Percentiles rank a stretch among this genome's conserved stretches.
phyloP scores from a whole-genome alignment of 2,797 vertebrate species.

The Pseudocheirus occidentalis region DNA sequence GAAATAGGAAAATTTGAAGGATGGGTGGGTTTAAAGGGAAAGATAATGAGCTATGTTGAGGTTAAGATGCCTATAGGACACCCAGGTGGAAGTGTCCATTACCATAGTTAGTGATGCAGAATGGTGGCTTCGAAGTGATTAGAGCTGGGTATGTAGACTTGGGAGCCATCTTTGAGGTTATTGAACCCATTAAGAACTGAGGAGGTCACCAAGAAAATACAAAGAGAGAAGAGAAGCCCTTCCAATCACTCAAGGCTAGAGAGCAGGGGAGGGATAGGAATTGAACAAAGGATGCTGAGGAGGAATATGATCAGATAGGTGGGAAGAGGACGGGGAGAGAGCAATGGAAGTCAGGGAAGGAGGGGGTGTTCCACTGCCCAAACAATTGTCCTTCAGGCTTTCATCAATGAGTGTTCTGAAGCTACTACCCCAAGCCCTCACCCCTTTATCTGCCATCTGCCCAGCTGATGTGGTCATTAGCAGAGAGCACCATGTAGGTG shows the following conservation, averaged over 20 bases:
- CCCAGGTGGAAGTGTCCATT: neutral
- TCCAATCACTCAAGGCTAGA: neutral
- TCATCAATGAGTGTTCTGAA: neutral
- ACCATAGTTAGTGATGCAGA: neutral
- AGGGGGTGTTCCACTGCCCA: neutral
- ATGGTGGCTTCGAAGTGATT: neutral
- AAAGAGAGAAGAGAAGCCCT: neutral
- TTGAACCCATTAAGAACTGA: neutral
- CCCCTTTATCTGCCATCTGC: conserved; percentile 55
- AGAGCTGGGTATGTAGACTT: neutral
- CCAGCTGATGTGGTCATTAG: conserved; percentile 60
- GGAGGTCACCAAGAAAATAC: neutral
- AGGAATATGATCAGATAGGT: neutral
- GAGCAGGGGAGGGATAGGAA: neutral
- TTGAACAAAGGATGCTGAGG: neutral
- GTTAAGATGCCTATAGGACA: neutral
- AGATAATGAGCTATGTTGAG: neutral
- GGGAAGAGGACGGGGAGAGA: neutral
- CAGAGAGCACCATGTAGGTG: conserved; percentile 57
- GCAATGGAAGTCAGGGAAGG: neutral
- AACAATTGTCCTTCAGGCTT: neutral
- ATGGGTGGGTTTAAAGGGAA: neutral
- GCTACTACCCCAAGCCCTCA: neutral
- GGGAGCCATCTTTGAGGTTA: neutral
- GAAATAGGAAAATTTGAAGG: neutral